These are phyloP conservation scores for Lasius platythorax DNA, from an alignment of 2,888 invertebrate species.

Conservation along the genomic window DNA sequence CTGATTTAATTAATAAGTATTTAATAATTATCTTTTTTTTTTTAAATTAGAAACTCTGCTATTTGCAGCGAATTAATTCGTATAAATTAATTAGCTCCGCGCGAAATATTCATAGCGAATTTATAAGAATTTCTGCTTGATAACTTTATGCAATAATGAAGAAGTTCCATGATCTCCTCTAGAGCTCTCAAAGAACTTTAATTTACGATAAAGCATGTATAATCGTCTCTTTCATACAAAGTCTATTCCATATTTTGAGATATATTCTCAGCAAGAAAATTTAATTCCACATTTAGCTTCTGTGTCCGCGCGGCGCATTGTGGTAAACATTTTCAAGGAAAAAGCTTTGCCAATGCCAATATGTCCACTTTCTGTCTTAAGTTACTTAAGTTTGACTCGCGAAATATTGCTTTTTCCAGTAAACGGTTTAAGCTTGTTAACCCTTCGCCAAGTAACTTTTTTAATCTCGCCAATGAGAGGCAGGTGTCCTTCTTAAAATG, in stretches of 20 bases:
- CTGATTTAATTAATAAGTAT: background rate
- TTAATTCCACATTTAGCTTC: background rate
- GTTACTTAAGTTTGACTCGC: conserved; percentile 26
- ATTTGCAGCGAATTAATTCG: conserved; percentile 1
- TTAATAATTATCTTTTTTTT: background rate
- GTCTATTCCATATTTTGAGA: background rate
- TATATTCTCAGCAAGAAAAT: background rate
- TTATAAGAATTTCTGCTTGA: conserved; percentile 25
- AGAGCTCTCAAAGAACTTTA: conserved; percentile 39
- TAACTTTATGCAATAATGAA: conserved; percentile 23
- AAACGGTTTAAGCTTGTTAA: conserved; percentile 49
- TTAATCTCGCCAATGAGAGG: conserved; percentile 40
- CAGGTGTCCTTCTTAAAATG: conserved; percentile 14
- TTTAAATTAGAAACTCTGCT: background rate
- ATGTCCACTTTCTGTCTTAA: conserved; percentile 24
- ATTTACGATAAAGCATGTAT: conserved; percentile 3
- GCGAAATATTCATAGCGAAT: background rate
- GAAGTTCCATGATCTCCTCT: background rate
- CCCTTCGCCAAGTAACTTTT: conserved; percentile 39
- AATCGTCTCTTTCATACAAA: conserved; percentile 14
- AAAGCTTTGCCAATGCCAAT: background rate
- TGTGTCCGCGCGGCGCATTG: background rate
- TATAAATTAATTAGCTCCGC: background rate
- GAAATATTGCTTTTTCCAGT: conserved; percentile 40
- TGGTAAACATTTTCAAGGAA: conserved; percentile 36